phyloP scores from a whole-genome alignment of 2,888 invertebrate genomes.

The Heterodera filipjevi region DNA sequence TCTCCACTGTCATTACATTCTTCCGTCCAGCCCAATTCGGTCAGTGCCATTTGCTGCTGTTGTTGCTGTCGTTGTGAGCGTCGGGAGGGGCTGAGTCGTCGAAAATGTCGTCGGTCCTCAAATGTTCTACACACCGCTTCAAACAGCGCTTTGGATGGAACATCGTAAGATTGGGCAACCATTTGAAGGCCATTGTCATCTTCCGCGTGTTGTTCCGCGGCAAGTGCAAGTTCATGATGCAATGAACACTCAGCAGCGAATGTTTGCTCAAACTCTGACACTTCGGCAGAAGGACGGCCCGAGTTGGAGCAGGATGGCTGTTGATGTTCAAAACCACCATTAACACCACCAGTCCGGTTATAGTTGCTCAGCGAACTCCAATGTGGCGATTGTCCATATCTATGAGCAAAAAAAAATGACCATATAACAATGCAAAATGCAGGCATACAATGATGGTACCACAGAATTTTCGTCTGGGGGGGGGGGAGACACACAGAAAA shows the following conservation, averaged over 20 bases:
- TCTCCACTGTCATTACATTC: too few species aligned
- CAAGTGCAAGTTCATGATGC: neutral
- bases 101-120: constrained; percentile 26
- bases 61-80: constrained; percentile 10
- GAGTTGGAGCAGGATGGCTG: constrained; percentile 15
- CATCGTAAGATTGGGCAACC: constrained; percentile 34
- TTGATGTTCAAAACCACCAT: constrained; percentile 10
- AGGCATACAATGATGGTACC: too few species aligned
- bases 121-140: constrained; percentile 41
- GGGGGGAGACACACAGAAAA: too few species aligned
- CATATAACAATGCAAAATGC: too few species aligned
- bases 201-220: neutral
- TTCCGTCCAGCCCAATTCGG: too few species aligned
- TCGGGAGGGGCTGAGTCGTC: constrained; percentile 23
- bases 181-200: constrained; percentile 25
- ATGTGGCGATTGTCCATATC: constrained; percentile 31
- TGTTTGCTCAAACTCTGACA: neutral
- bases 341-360: too few species aligned
- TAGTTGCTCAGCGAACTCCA: constrained; percentile 19
- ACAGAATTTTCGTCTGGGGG: too few species aligned
- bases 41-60: neutral
- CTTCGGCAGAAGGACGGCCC: too few species aligned
- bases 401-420: constrained; percentile 14
- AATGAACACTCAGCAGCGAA: neutral
- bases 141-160: constrained; percentile 41